Evolutionary conservation across 2,797 vertebrate species (phyloP).

Genomic region (Galago senegalensis): DNA sequence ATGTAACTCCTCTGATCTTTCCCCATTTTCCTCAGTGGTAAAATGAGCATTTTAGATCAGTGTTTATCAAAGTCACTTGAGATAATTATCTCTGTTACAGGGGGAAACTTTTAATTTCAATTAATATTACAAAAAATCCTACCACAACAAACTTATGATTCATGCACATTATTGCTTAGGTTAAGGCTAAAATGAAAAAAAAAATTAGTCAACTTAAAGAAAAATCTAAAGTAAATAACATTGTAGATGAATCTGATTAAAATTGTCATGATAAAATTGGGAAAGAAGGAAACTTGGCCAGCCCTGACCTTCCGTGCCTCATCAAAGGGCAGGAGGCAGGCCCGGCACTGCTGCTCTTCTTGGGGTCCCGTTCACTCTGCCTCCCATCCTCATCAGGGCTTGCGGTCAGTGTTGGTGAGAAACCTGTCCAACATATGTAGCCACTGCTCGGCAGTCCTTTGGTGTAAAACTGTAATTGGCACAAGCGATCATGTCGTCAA

Average conservation of each 20-base stretch:
- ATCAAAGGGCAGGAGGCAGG: background rate
- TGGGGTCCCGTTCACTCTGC: background rate
- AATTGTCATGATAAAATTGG: background rate
- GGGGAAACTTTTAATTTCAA: background rate
- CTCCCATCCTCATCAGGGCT: background rate
- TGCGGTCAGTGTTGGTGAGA: background rate
- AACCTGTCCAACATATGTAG: background rate
- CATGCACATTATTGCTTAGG: background rate
- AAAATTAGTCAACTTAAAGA: conserved; percentile 27
- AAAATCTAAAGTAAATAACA: background rate
- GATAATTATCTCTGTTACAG: background rate
- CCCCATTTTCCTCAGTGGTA: background rate
- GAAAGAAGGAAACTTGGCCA: conserved; percentile 7
- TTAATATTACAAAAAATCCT: conserved; percentile 19
- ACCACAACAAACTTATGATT: background rate
- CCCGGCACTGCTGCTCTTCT: background rate
- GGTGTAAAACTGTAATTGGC: conserved; percentile 23
- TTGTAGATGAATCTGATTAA: background rate
- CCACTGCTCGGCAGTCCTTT: background rate
- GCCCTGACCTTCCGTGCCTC: background rate
- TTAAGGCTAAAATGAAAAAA: background rate
- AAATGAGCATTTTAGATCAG: conserved; percentile 13
- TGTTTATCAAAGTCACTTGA: conserved; percentile 23
- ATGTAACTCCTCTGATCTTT: background rate
- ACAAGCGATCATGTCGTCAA: background rate